phyloP scores from a whole-genome alignment of 2,888 invertebrate species.

The Drosophila picticornis region DNA sequence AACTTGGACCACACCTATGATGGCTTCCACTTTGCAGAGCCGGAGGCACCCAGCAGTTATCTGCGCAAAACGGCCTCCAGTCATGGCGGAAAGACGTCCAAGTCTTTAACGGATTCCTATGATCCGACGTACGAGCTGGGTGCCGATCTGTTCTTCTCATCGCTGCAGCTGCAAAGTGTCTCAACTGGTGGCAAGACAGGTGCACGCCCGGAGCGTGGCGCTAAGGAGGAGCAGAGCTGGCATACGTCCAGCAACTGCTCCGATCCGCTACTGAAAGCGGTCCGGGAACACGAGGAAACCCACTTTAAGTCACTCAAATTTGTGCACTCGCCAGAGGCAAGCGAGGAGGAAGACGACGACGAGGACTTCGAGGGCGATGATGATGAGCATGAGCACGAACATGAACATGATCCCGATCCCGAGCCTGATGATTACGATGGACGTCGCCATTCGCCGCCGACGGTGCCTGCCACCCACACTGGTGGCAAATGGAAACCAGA shows the following conservation, averaged over 20 bases:
- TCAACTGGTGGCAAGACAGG: slow-evolving; percentile 86
- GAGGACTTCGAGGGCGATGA: slow-evolving; percentile 85
- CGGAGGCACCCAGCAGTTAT: slow-evolving; percentile 73
- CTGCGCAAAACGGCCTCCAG: slow-evolving; percentile 67
- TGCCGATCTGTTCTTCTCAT: slow-evolving; percentile 95
- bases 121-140: slow-evolving; percentile 88
- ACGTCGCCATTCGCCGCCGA: slow-evolving; percentile 75
- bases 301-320: slow-evolving; percentile 82
- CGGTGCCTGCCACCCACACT: slow-evolving; percentile 87
- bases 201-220: slow-evolving; percentile 44
- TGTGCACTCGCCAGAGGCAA: slow-evolving; percentile 71
- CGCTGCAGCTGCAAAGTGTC: slow-evolving; percentile 90
- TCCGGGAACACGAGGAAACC: slow-evolving; percentile 87
- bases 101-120: slow-evolving; percentile 83
- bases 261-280: slow-evolving; percentile 88
- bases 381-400: slow-evolving; percentile 37
- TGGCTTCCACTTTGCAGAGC: slow-evolving; percentile 76
- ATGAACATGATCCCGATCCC: slow-evolving; percentile 54
- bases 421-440: slow-evolving; percentile 48
- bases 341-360: slow-evolving; percentile 85
- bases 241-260: slow-evolving; percentile 48
- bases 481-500: slow-evolving; percentile 92
- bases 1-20: slow-evolving; percentile 79
- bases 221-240: slow-evolving; percentile 62
- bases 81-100: slow-evolving; percentile 80